A percentile compares a stretch with the other conserved stretches of the same genome.
Conservation (phyloP, 2,113 vertebrate genomes). For the Edolisoma coerulescens region DNA sequence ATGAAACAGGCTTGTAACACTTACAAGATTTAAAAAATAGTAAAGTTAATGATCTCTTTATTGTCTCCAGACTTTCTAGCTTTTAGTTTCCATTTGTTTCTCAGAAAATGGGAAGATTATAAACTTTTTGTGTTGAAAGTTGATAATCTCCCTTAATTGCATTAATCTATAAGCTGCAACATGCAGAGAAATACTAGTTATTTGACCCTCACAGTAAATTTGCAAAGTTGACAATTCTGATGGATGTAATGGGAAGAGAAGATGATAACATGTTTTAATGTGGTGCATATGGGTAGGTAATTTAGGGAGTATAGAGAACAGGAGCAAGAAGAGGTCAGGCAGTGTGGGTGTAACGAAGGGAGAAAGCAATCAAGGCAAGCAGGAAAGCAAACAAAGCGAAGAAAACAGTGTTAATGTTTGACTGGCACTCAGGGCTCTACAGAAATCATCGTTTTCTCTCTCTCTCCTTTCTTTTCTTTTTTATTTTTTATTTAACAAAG, state of each 20-base stretch:
- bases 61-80: conserved; percentile 4
- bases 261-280: conserved; percentile 60
- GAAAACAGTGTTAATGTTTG: conserved; percentile 54
- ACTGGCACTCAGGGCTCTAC: conserved; percentile 12
- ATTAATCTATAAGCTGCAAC: neutral
- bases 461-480: neutral
- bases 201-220: conserved; percentile 55
- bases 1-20: neutral
- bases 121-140: conserved; percentile 18
- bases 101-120: neutral
- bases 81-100: conserved; percentile 13
- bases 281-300: conserved; percentile 55
- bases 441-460: neutral
- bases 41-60: neutral
- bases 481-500: neutral
- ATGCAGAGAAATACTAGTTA: conserved; percentile 41
- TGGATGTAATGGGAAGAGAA: conserved; percentile 56
- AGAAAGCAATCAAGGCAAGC: conserved; percentile 52
- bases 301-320: conserved; percentile 47
- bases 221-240: conserved; percentile 44
- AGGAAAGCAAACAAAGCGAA: conserved; percentile 42
- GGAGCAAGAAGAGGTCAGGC: conserved; percentile 57
- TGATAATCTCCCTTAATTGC: conserved; percentile 10
- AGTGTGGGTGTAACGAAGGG: conserved; percentile 44
- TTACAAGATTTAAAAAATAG: neutral